Evolutionary conservation across 2,113 vertebrate genomes (phyloP), one percentile per base, ranked within the genome.

Genomic region (Perccottus glenii): DNA sequence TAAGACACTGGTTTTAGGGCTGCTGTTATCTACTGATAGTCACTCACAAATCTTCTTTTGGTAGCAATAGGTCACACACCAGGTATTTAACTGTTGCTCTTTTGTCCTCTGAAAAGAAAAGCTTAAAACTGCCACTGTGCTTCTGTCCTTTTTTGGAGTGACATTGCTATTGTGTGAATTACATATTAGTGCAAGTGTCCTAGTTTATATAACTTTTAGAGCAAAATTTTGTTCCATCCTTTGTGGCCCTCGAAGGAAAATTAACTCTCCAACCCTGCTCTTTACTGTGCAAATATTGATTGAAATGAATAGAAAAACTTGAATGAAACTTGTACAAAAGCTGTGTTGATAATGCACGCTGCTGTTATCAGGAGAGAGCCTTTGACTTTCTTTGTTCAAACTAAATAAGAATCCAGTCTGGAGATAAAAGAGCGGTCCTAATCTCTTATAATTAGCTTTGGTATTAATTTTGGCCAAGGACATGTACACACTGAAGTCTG

Each of bases 391-490:
- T 70, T 45, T 55, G 15, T 38, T 6, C 9, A 14, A 51, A 49
- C 48, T 53, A 16, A 49, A 33, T 50, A 45, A 43, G 19, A 50
- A 50, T 15, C 32, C 12, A 3, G 15, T 64, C 47, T 12, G 59
- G 52, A 9, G 59, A 79, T 36, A 58, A 66, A 61, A 65, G 60
- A 67, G 15, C 0, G n/a, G n/a, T 15, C 5, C 15, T 67, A 73
- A 79, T 70, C 57, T 60, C 42, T 71, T 74, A 55, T 81, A 77
- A 73, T 77, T 73, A 62, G 68, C 60, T 62, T 45, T 35, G 38
- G 15, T 77, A 44, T 78, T 57, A 4, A 70, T 61, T 44, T 48
- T 51, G 1, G 44, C 52, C 56, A 60, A 75, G 40, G 52, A 55
- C 52, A 14, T 4, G 33, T 33, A 9, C 32, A 35, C 19, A 27